These are phyloP conservation scores for Pluvianellus socialis DNA, from an alignment of 2,113 vertebrate species.

Conservation along the genomic window DNA sequence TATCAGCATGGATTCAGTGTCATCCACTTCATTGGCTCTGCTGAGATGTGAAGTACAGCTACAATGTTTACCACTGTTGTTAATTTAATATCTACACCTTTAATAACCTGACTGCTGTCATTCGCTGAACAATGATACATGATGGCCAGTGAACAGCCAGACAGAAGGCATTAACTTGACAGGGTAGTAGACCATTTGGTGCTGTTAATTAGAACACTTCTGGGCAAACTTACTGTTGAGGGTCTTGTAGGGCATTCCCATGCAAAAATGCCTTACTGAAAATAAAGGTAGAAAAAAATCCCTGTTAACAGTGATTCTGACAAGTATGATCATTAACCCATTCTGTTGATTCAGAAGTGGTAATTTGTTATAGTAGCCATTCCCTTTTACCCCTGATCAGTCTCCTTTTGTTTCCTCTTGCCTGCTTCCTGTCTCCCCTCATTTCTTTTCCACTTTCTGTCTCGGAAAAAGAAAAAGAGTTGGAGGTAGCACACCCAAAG, in stretches of 20 bases:
- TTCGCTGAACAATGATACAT: slow-evolving; percentile 82
- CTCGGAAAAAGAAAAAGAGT: background rate
- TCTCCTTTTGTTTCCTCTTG: background rate
- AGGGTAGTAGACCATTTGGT: slow-evolving; percentile 59
- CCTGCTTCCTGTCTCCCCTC: background rate
- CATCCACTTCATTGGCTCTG: slow-evolving; percentile 86
- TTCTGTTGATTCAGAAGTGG: background rate
- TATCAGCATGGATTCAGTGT: slow-evolving; percentile 84
- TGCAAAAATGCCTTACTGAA: slow-evolving; percentile 50
- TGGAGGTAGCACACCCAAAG: background rate
- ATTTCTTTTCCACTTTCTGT: background rate
- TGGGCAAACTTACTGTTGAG: slow-evolving; percentile 47
- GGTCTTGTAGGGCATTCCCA: slow-evolving; percentile 45
- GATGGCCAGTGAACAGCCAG: slow-evolving; percentile 71
- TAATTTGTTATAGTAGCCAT: background rate
- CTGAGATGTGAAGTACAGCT: slow-evolving; percentile 81
- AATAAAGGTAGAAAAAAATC: slow-evolving; percentile 23
- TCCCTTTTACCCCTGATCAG: background rate
- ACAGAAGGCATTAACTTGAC: slow-evolving; percentile 74
- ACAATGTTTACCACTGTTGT: slow-evolving; percentile 85
- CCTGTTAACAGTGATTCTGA: slow-evolving; percentile 28
- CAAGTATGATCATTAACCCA: slow-evolving; percentile 34
- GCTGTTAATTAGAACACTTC: slow-evolving; percentile 74
- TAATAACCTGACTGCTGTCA: slow-evolving; percentile 87
- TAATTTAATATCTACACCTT: slow-evolving; percentile 90